phyloP scores from a whole-genome alignment of 2,113 vertebrate species.

The Scophthalmus maximus region DNA sequence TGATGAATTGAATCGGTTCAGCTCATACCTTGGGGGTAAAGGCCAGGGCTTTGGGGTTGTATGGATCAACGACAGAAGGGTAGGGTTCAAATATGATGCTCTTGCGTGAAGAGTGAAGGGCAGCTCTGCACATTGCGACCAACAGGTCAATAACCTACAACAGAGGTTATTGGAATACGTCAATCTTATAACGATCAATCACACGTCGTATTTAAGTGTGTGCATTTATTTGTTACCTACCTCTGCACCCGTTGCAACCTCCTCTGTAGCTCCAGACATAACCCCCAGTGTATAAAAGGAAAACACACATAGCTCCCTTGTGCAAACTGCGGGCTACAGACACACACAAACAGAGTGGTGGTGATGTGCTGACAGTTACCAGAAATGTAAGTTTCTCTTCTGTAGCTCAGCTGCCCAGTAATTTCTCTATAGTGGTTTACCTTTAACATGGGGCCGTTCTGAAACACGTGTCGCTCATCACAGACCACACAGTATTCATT shows the following conservation, averaged over 20 bases:
- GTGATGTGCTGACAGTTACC: neutral
- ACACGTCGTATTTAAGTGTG: neutral
- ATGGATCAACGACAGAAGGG: conserved; percentile 94
- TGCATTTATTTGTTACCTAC: conserved; percentile 70
- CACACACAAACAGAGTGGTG: conserved; percentile 11
- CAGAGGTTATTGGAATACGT: conserved; percentile 2
- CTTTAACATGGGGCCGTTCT: conserved; percentile 97
- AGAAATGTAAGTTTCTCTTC: neutral
- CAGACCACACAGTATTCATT: conserved; percentile 98
- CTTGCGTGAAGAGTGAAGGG: conserved; percentile 95
- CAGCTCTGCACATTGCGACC: conserved; percentile 96
- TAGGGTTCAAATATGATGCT: conserved; percentile 98
- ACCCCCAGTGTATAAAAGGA: conserved; percentile 95
- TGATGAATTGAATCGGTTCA: neutral
- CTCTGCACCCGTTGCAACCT: conserved; percentile 95
- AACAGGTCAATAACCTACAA: conserved; percentile 93
- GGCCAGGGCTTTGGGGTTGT: conserved; percentile 92
- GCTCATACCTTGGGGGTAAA: conserved; percentile 93
- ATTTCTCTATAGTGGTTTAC: conserved; percentile 79
- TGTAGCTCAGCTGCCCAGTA: too few relatives aligned
- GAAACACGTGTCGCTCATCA: conserved; percentile 97
- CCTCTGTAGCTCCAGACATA: conserved; percentile 95
- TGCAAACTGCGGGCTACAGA: conserved; percentile 92
- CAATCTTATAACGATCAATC: neutral
- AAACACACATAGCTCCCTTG: conserved; percentile 95